Conservation (phyloP, 2,113 vertebrate genomes). For the Mystacornis crossleyi region DNA sequence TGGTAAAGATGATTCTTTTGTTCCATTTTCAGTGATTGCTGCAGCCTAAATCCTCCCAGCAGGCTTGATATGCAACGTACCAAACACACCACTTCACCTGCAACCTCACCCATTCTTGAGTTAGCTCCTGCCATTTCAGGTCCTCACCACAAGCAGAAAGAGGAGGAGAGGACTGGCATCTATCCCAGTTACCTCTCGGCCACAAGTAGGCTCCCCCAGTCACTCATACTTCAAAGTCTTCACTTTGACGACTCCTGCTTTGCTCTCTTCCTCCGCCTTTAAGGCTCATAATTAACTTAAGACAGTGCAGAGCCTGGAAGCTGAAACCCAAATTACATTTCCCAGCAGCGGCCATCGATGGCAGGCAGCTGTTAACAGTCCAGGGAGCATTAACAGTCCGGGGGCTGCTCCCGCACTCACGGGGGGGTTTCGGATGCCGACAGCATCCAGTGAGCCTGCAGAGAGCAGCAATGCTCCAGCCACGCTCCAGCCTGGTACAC, state of each 20-base stretch:
- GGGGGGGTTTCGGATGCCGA: fast-evolving
- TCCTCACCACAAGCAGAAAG: not conserved
- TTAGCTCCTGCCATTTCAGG: not conserved
- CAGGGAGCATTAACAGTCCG: not conserved
- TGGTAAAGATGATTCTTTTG: not conserved
- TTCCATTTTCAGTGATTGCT: not conserved
- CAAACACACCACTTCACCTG: not conserved
- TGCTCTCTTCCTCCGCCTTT: not conserved
- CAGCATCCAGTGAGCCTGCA: not conserved
- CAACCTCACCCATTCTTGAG: not conserved
- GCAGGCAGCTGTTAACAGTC: not conserved
- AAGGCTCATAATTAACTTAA: slow-evolving; percentile 41
- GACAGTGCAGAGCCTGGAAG: not conserved
- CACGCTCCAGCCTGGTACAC: not conserved
- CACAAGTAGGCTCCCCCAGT: not conserved
- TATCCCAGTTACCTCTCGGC: not conserved
- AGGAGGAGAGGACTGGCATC: not conserved
- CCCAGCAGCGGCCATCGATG: not conserved
- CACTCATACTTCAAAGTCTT: not conserved
- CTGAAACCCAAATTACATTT: slow-evolving; percentile 1
- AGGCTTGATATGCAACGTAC: not conserved
- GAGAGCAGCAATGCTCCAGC: slow-evolving; percentile 45
- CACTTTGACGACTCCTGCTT: not conserved
- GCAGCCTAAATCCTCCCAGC: not conserved
- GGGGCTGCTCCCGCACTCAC: not conserved